Evolutionary conservation across 2,888 invertebrate genomes (phyloP).

Genomic region (Hydroisotoma schaefferi): DNA sequence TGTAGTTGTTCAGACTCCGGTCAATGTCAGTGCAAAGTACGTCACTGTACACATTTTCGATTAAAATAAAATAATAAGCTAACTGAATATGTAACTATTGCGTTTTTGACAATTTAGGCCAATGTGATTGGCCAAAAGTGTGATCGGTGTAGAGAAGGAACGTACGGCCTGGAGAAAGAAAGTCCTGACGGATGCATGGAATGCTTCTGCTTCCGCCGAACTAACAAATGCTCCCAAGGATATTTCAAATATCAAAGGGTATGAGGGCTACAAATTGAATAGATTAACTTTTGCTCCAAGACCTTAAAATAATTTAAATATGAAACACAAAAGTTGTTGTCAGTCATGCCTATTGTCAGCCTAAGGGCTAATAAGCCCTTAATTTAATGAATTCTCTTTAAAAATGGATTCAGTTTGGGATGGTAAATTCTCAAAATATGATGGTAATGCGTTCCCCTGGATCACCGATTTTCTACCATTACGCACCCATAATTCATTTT

Average conservation of each 20-base stretch:
- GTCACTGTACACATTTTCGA: constrained; percentile 20
- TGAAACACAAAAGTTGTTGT: too few species aligned
- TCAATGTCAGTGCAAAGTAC: constrained; percentile 84
- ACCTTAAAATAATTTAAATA: too few species aligned
- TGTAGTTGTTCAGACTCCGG: constrained; percentile 73
- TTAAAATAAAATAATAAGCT: neutral
- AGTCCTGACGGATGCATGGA: constrained; percentile 86
- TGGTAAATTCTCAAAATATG: constrained; percentile 34
- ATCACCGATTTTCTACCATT: constrained; percentile 17
- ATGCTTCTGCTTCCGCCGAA: constrained; percentile 94
- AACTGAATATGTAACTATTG: neutral
- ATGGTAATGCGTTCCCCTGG: constrained; percentile 29
- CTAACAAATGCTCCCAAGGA: constrained; percentile 74
- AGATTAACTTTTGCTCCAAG: too few species aligned
- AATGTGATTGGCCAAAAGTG: constrained; percentile 82
- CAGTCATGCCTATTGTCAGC: too few species aligned
- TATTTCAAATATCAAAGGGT: constrained; percentile 76
- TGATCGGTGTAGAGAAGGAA: constrained; percentile 73
- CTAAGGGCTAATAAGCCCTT: too few species aligned
- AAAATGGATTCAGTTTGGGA: constrained; percentile 18
- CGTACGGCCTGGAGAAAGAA: constrained; percentile 75
- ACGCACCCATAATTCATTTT: constrained; percentile 26
- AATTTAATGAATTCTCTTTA: neutral
- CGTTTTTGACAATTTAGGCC: constrained; percentile 55
- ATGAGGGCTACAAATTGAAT: constrained; percentile 24